phyloP scores from a whole-genome alignment of 1,140 invertebrate genomes.

The Elymnias hypermnestra region DNA sequence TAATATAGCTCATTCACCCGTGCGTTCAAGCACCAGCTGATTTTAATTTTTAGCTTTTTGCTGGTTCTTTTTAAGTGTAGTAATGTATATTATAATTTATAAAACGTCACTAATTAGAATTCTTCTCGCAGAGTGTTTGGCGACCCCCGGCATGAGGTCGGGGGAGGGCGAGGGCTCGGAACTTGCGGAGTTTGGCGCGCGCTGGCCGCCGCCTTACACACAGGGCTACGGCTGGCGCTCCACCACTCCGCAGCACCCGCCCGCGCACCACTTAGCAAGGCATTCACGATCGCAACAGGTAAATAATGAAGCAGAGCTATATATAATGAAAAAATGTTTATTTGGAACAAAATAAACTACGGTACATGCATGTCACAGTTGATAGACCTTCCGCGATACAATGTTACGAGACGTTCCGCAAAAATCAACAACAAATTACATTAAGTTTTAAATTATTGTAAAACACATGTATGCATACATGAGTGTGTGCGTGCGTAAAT shows the following conservation, averaged over 20 bases:
- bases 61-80: no score
- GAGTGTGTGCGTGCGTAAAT: no score
- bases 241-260: conserved; percentile 69
- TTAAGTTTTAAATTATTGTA: no score
- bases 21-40: no score
- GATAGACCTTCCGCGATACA: no score
- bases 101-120: no score
- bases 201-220: conserved; percentile 62
- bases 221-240: conserved; percentile 69
- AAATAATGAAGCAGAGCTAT: conserved; percentile 1
- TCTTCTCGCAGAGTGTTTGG: conserved; percentile 30
- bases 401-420: no score
- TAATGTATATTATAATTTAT: no score
- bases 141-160: conserved; percentile 74
- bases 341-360: neutral
- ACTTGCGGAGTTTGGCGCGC: conserved; percentile 70
- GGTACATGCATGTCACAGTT: neutral
- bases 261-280: conserved; percentile 66
- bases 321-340: neutral
- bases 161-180: conserved; percentile 74
- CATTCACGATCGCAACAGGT: conserved; percentile 68
- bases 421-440: no score
- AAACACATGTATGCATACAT: no score
- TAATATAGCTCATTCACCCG: no score
- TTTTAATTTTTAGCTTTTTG: no score